These are phyloP conservation scores for Lytechinus pictus DNA, from an alignment of 35 echinoderm and acorn worm species.

Conservation along the genomic window DNA sequence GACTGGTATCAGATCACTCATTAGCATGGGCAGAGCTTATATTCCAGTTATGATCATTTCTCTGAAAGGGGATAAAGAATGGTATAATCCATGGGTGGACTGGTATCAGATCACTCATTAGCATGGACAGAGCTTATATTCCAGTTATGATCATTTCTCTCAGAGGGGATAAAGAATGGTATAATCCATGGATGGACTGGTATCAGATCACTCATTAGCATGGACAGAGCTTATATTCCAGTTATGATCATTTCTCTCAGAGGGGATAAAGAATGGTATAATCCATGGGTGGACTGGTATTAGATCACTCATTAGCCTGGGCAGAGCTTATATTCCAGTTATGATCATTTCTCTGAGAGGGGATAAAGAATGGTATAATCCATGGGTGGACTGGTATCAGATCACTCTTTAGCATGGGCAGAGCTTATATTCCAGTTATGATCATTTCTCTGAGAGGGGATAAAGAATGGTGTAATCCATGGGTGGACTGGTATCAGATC, in stretches of 20 bases:
- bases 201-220: constrained; percentile 66
- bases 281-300: constrained; percentile 64
- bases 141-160: constrained; percentile 33
- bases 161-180: no score
- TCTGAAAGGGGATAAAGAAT: neutral
- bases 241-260: neutral
- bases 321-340: constrained; percentile 60
- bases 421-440: constrained; percentile 61
- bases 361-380: constrained; percentile 5
- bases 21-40: constrained; percentile 68
- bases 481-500: constrained; percentile 65
- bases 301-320: constrained; percentile 68
- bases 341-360: neutral
- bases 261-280: neutral
- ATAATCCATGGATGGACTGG: constrained; percentile 49
- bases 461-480: neutral
- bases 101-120: constrained; percentile 67
- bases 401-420: constrained; percentile 67
- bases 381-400: constrained; percentile 65
- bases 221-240: constrained; percentile 62
- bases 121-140: constrained; percentile 67
- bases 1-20: constrained; percentile 66
- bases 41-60: constrained; percentile 23
- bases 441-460: neutral
- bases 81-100: constrained; percentile 11